phyloP scores from a whole-genome alignment of 2,113 vertebrate genomes.

The Parus major region DNA sequence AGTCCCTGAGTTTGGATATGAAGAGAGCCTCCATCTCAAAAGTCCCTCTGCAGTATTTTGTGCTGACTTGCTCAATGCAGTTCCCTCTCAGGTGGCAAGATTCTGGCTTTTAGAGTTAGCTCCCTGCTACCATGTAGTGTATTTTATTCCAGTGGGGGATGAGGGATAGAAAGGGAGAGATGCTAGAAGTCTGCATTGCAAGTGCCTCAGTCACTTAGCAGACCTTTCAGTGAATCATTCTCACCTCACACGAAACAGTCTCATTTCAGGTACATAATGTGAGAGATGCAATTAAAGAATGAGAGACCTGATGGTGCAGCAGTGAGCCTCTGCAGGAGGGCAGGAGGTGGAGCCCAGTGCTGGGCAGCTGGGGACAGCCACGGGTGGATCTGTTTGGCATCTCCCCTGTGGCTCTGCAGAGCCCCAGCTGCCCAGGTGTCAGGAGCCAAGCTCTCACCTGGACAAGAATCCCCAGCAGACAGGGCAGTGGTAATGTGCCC shows the following conservation, averaged over 20 bases:
- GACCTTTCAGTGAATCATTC: neutral
- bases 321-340: neutral
- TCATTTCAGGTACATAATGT: neutral
- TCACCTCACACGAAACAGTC: neutral
- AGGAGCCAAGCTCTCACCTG: neutral
- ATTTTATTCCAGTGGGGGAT: neutral
- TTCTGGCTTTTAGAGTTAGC: neutral
- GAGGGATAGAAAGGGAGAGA: neutral
- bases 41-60: neutral
- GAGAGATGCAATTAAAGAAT: neutral
- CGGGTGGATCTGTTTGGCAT: fast-evolving
- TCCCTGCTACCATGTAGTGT: fast-evolving
- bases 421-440: neutral
- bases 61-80: neutral
- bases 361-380: neutral
- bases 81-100: neutral
- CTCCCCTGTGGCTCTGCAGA: neutral
- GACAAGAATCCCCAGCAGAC: neutral
- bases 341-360: neutral
- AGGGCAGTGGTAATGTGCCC: neutral
- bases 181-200: neutral
- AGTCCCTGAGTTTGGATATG: neutral
- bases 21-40: neutral
- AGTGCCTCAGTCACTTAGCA: neutral
- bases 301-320: fast-evolving